Percentiles rank a stretch among this genome's conserved stretches.
These are phyloP conservation scores for Plestiodon gilberti DNA, from an alignment of 2,113 vertebrate genomes.

Conservation along the genomic window DNA sequence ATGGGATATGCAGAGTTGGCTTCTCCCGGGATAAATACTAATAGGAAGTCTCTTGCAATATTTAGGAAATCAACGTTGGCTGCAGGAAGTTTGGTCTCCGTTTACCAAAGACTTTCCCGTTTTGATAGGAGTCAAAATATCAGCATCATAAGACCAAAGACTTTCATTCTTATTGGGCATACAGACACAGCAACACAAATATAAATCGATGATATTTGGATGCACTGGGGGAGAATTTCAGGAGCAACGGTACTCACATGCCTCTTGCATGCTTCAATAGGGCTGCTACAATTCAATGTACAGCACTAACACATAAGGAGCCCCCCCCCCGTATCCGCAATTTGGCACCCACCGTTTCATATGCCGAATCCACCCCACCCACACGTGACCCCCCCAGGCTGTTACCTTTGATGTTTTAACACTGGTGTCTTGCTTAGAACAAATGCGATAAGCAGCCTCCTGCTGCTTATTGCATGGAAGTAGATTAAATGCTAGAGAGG, in stretches of 20 bases:
- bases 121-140: background rate
- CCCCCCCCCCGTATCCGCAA: too few species aligned
- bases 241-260: too few species aligned
- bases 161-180: background rate
- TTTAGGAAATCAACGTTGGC: background rate
- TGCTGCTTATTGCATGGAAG: too few species aligned
- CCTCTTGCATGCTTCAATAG: background rate
- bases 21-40: background rate
- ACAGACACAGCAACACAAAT: background rate
- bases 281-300: background rate
- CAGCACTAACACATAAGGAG: too few species aligned
- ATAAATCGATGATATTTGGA: background rate
- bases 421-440: too few species aligned
- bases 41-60: background rate
- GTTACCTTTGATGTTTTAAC: too few species aligned
- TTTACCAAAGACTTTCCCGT: background rate
- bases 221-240: background rate
- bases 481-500: too few species aligned
- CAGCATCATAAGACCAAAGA: background rate
- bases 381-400: too few species aligned
- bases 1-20: background rate
- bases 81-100: background rate
- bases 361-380: too few species aligned
- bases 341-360: too few species aligned
- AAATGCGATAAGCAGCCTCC: too few species aligned